Percentiles rank a stretch among this genome's conserved stretches.
phyloP scores from a whole-genome alignment of 2,113 vertebrate genomes.

The Serilophus lunatus region DNA sequence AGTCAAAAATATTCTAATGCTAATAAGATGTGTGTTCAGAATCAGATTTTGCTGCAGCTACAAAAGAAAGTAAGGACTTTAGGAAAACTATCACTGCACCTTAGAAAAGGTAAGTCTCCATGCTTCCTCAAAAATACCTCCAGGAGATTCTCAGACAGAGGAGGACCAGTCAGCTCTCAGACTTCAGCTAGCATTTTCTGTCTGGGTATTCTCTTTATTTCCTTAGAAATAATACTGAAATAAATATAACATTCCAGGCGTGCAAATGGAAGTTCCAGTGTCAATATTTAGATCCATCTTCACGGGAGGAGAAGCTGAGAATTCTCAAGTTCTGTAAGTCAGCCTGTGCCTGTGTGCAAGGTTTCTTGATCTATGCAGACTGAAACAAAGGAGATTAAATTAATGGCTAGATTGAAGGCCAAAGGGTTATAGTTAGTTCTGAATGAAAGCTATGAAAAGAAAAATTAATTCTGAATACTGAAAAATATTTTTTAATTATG shows the following conservation, averaged over 20 bases:
- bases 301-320: not conserved
- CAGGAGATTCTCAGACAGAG: not conserved
- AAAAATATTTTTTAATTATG: not conserved
- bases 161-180: not conserved
- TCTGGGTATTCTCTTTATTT: not conserved
- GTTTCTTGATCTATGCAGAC: not conserved
- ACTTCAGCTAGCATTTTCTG: not conserved
- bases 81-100: not conserved
- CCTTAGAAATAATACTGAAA: not conserved
- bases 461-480: not conserved
- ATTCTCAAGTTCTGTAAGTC: not conserved
- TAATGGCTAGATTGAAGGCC: not conserved
- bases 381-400: not conserved
- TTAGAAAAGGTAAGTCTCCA: not conserved
- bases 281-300: not conserved
- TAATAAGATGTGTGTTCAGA: not conserved
- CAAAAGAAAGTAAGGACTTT: not conserved
- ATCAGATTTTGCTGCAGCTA: not conserved
- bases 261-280: not conserved
- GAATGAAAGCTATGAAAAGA: not conserved
- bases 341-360: not conserved
- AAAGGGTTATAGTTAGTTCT: not conserved
- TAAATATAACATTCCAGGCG: not conserved
- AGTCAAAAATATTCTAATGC: not conserved
- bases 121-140: not conserved